A percentile compares a stretch with the other conserved stretches of the same genome.
phyloP scores from a whole-genome alignment of 2,113 vertebrate species.

The Tragelaphus buxtoni region DNA sequence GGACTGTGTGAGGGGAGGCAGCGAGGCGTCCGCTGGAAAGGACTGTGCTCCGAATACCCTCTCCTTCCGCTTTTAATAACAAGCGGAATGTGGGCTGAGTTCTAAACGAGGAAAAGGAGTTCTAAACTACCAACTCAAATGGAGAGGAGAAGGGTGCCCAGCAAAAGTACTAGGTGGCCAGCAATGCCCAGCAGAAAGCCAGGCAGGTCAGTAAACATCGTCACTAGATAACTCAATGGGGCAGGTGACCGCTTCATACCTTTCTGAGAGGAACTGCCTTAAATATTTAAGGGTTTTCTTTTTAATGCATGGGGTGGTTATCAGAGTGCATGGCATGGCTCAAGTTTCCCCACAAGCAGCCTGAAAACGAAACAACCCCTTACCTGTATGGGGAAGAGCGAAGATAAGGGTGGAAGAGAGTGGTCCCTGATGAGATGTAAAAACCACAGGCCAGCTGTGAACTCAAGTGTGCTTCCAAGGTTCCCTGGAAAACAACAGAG shows the following conservation, averaged over 20 bases:
- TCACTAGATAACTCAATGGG: neutral
- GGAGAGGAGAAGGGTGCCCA: neutral
- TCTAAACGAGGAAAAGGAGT: neutral
- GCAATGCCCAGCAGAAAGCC: neutral
- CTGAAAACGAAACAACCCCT: neutral
- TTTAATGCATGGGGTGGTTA: neutral
- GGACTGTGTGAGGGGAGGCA: neutral
- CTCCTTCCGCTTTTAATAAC: neutral
- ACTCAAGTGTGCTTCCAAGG: neutral
- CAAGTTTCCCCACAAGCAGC: neutral
- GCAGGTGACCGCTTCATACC: neutral
- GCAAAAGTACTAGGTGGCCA: neutral
- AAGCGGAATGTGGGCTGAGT: neutral
- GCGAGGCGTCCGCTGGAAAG: neutral
- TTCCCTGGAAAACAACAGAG: slow-evolving; percentile 34
- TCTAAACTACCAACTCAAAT: neutral
- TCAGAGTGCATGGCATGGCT: neutral
- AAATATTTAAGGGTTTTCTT: neutral
- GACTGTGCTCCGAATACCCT: neutral
- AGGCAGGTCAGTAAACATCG: neutral
- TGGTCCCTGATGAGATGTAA: neutral
- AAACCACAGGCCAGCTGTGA: neutral
- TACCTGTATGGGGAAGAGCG: neutral
- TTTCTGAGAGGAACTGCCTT: neutral
- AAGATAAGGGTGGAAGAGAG: neutral